Conservation (phyloP, 2,888 invertebrate species). For the Julus scanicus region DNA sequence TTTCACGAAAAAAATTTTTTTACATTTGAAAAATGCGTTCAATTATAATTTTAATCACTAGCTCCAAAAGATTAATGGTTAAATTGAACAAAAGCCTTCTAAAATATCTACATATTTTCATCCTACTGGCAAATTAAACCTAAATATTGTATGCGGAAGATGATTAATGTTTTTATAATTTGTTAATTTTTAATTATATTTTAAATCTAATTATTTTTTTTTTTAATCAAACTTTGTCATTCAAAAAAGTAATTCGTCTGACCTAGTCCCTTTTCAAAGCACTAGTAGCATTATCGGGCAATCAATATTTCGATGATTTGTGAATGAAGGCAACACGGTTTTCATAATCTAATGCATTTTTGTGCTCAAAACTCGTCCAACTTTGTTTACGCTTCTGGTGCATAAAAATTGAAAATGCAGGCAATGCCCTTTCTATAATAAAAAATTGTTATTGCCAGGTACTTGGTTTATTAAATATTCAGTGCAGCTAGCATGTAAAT, state of each 20-base stretch:
- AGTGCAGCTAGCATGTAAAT: slow-evolving; percentile 1
- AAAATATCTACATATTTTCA: no score
- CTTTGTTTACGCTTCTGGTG: background rate
- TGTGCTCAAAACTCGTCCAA: background rate
- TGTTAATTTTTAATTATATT: no score
- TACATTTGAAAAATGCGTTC: no score
- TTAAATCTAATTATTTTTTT: no score
- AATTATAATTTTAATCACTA: no score
- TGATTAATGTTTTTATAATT: no score
- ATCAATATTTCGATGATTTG: background rate
- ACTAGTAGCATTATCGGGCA: background rate
- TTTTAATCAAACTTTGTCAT: no score
- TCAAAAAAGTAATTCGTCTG: background rate
- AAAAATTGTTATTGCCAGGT: background rate
- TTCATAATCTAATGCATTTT: slow-evolving; percentile 5
- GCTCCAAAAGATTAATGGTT: no score
- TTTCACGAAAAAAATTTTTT: no score
- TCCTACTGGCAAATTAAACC: no score
- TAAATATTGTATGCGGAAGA: no score
- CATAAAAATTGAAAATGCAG: background rate
- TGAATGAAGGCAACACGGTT: background rate
- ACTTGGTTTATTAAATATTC: background rate
- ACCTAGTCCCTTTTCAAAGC: background rate
- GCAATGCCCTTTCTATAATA: slow-evolving; percentile 21
- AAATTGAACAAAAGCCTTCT: no score